Conservation (phyloP, 2,113 vertebrate genomes). For the Empidonax alnorum region DNA sequence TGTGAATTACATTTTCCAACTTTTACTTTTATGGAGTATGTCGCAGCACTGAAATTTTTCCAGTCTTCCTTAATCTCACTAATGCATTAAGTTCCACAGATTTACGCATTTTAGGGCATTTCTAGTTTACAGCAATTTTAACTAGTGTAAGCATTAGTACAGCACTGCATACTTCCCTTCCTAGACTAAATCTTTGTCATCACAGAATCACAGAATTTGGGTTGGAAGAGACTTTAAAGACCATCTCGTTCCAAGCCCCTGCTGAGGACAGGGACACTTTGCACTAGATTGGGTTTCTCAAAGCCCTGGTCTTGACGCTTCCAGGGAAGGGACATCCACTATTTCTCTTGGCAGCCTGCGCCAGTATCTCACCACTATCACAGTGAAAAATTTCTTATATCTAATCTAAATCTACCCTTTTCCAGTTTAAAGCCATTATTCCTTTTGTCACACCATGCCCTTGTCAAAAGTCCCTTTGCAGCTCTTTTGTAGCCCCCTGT, state of each 20-base stretch:
- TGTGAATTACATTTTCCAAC: not conserved
- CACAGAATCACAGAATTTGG: not conserved
- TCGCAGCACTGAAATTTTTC: not conserved
- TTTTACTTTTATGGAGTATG: not conserved
- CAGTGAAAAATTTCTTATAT: not conserved
- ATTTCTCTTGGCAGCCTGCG: not conserved
- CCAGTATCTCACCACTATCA: not conserved
- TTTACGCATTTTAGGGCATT: not conserved
- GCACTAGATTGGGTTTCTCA: not conserved
- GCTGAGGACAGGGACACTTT: not conserved
- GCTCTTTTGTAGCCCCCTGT: not conserved
- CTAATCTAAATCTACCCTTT: not conserved
- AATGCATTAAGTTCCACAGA: not conserved
- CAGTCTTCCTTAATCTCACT: not conserved
- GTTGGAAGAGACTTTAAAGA: not conserved
- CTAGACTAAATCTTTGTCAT: not conserved
- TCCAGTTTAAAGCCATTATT: not conserved
- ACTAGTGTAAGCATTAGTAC: not conserved
- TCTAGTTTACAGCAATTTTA: not conserved
- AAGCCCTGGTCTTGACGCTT: not conserved
- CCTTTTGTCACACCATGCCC: not conserved
- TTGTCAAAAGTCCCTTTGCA: not conserved
- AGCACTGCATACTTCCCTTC: not conserved
- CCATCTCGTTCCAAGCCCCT: not conserved
- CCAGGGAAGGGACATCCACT: not conserved